Base-by-base conservation (phyloP, 2,113 vertebrate species). In the Poecilia latipinna region DNA sequence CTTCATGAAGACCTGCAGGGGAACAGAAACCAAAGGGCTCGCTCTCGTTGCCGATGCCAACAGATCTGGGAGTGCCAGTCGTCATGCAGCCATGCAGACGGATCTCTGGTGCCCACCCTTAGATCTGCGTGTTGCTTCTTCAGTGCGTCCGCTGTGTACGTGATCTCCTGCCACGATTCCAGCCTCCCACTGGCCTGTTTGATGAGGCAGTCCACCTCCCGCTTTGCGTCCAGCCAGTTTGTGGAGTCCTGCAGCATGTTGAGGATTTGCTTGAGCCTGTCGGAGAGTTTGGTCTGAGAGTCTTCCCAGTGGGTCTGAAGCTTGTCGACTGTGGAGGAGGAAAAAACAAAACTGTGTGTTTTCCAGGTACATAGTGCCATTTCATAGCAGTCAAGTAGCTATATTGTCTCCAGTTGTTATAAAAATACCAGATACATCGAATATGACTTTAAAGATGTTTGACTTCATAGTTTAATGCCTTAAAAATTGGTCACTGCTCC, bases 231-330 rank as follows among this genome's bases (percentile, higher is more conserved):
- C 76, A 98, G 91, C 98, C 98, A 99, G 24, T 97, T 94, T 0
- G 93, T 94, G 74, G 98, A 99, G 94, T 99, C 97, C 88, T 97
- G 96, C 85, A 96, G 77, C 98, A 99, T 99, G 90, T 96, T 97
- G 82, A 96, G 96, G 37, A 99, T 94, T 79, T 98, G 96, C 51
- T 95, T 95, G 11, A 87, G 94, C 70, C 97, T 92, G 33, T 90
- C 95, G 1, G 95, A 96, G 65, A 98, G 94, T 65, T 95, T 95
- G 65, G 95, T 95, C 26, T 97, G 96, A 10, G 96, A 96, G 84
- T 99, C 98, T 84, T 99, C 98, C 97, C 97, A 99, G 87, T 97
- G 96, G 82, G 81, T 93, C 92, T 99, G 97, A 83, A 99, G 96
- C 91, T 95, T 96, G 87, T 99, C 97, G 91, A 99, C 98, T 99